Evolutionary conservation across 2,113 vertebrate genomes (phyloP).

Genomic region (Rafetus swinhoei): DNA sequence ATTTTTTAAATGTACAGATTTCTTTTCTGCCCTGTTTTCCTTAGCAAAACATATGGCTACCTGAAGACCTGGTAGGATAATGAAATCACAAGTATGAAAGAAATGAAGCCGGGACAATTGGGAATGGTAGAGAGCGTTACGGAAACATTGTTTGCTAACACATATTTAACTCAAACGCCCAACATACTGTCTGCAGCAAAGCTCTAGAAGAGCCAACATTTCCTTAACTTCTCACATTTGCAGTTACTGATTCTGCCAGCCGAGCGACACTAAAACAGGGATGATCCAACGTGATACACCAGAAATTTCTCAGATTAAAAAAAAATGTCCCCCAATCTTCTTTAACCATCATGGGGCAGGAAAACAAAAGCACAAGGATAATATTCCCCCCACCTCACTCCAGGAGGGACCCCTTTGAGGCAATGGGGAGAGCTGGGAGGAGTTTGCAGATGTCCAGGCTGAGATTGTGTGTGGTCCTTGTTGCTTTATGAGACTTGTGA

Average conservation of each 20-base stretch:
- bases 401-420: neutral
- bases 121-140: neutral
- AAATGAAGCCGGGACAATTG: neutral
- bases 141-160: neutral
- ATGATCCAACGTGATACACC: neutral
- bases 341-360: neutral
- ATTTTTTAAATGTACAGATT: neutral
- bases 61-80: no score
- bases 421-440: neutral
- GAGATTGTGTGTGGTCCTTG: slow-evolving; percentile 68
- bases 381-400: neutral
- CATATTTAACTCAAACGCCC: neutral
- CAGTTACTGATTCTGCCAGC: neutral
- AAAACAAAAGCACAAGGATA: neutral
- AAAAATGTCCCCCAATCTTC: no score
- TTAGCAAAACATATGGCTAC: neutral
- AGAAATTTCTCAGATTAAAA: neutral
- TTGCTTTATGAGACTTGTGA: slow-evolving; percentile 2
- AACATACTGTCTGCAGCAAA: neutral
- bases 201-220: neutral
- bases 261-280: neutral
- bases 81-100: neutral
- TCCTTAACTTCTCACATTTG: neutral
- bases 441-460: neutral
- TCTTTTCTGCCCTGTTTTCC: neutral